Conservation (phyloP, 2,888 invertebrate species). For the Leptodirus hochenwartii region DNA sequence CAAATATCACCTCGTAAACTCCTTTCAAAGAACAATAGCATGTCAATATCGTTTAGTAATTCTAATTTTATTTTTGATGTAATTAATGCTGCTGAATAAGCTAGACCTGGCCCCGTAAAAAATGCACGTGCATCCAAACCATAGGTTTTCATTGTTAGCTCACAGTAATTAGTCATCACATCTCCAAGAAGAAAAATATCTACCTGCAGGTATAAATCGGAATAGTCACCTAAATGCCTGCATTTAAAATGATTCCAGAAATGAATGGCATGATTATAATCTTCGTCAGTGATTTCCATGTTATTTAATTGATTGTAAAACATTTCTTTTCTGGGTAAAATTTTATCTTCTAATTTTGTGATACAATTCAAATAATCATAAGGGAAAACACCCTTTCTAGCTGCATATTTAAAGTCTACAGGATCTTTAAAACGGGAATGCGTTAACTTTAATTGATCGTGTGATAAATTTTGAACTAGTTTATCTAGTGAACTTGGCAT, state of each 20-base stretch:
- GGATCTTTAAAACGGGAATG: conserved; percentile 3
- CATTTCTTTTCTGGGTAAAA: conserved; percentile 14
- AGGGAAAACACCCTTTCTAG: conserved; percentile 19
- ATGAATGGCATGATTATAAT: conserved; percentile 16
- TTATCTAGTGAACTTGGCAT: conserved; percentile 4
- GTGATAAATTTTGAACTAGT: conserved; percentile 3
- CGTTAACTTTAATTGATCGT: not conserved
- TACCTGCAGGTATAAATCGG: conserved; percentile 4
- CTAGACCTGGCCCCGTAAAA: conserved; percentile 5
- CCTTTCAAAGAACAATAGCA: conserved; percentile 4
- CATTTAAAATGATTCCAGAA: conserved; percentile 6
- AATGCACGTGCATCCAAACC: conserved; percentile 3
- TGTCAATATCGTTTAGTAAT: conserved; percentile 4
- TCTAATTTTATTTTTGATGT: conserved; percentile 3
- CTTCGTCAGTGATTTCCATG: conserved; percentile 13
- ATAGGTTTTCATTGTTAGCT: conserved; percentile 1
- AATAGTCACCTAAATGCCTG: conserved; percentile 4
- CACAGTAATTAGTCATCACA: conserved; percentile 3
- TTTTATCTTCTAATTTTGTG: conserved; percentile 14
- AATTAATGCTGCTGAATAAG: too few species aligned
- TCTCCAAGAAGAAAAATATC: not conserved
- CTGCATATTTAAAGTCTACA: conserved; percentile 11
- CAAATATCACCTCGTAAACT: conserved; percentile 5
- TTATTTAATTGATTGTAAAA: conserved; percentile 16
- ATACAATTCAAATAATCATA: conserved; percentile 17